These are phyloP conservation scores for Gobio gobio DNA, from an alignment of 2,113 vertebrate genomes.

Conservation along the genomic window DNA sequence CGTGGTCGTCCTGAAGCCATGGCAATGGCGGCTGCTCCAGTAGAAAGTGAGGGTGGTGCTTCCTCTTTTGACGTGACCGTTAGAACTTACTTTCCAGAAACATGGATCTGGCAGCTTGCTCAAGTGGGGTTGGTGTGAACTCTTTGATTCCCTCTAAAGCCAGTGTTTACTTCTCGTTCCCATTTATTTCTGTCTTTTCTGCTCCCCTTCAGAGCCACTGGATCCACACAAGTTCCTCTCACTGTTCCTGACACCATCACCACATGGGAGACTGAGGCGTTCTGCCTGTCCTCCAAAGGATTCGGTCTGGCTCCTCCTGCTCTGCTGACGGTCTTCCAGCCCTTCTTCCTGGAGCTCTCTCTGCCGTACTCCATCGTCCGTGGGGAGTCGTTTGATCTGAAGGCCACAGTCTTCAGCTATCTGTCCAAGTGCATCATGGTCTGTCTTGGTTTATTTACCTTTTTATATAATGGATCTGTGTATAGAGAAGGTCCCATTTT, in stretches of 20 bases:
- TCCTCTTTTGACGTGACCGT: slow-evolving; percentile 52
- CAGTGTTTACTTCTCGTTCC: not conserved
- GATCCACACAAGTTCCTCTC: slow-evolving; percentile 68
- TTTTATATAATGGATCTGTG: not conserved
- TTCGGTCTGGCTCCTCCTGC: slow-evolving; percentile 81
- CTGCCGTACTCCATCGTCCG: slow-evolving; percentile 86
- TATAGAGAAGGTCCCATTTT: no score
- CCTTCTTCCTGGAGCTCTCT: slow-evolving; percentile 82
- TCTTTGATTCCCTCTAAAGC: no score
- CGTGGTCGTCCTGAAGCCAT: not conserved
- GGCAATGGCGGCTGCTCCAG: not conserved
- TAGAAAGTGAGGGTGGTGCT: not conserved
- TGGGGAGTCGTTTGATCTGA: slow-evolving; percentile 78
- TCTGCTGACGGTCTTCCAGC: slow-evolving; percentile 44
- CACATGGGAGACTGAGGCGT: slow-evolving; percentile 83
- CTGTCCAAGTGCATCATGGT: slow-evolving; percentile 83
- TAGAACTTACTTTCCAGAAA: slow-evolving; percentile 84
- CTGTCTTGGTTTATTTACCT: not conserved
- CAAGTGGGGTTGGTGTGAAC: slow-evolving; percentile 74
- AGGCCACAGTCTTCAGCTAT: slow-evolving; percentile 84
- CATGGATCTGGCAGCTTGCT: slow-evolving; percentile 86
- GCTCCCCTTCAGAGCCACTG: slow-evolving; percentile 75
- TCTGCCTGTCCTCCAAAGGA: slow-evolving; percentile 81
- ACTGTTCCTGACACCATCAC: slow-evolving; percentile 87
- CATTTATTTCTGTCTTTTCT: not conserved